Evolutionary conservation across 2,888 invertebrate species (phyloP), one percentile per base, ranked within the genome.

Genomic region (Phrixothrix hirtus): DNA sequence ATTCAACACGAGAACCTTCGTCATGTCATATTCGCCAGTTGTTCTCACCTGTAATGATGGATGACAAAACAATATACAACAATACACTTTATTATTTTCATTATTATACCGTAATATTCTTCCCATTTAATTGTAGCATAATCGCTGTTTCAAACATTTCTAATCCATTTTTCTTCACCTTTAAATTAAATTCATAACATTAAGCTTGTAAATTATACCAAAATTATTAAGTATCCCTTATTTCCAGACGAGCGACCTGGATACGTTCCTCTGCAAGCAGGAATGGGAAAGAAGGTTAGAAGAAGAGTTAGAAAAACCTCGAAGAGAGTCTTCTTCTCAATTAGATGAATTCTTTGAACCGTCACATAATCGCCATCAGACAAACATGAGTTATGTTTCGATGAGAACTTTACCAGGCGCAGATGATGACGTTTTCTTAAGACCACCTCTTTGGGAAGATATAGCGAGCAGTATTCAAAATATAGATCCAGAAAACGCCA

Each of bases 371-470:
- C 54, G 55, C 10, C 58, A 50, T 29, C 59, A 55, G 34, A 60
- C 67, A 43, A 61, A 66, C 45, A 79, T 80, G 71, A 81, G 79
- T 61, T 83, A 81, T 64, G 81, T 81, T 12, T 78, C 80, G 42
- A 76, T 79, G 73, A 69, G 79, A 58, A 76, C 77, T 57, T 73
- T 78, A 44, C 73, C 83, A 29, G 80, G 81, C 39, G 81, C 76
- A 72, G 83, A 88, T 74, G 92, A 93, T 77, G 92, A 93, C 78
- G 88, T 89, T 43, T 92, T 90, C 78, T 84, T 91, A 63, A 86
- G 91, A 67, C 92, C 92, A 32, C 89, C 91, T 21, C 82, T 92
- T 30, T 93, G 93, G 93, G 92, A 93, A 78, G 92, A 93, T 79
- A 92, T 93, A 73, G 88, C 92, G 60, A 89, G 90, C 74, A 91